Percentiles rank a stretch among this genome's conserved stretches.
phyloP scores from a whole-genome alignment of 2,113 vertebrate genomes.

The Prochilodus magdalenae region DNA sequence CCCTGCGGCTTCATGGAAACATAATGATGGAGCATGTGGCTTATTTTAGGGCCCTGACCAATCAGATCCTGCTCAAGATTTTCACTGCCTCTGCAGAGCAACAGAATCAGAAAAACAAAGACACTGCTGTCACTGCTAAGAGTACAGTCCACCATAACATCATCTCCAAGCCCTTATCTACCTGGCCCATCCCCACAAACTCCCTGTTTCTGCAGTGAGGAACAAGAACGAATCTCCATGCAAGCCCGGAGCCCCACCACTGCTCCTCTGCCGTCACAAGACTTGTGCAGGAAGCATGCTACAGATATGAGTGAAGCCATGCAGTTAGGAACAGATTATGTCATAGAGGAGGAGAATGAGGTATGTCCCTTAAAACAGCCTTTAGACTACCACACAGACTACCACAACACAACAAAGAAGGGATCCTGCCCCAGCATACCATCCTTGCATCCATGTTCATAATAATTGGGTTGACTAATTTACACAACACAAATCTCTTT shows the following conservation, averaged over 20 bases:
- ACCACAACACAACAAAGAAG: too few relatives aligned
- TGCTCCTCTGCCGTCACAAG: not conserved
- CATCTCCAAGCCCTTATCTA: not conserved
- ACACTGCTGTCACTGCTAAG: not conserved
- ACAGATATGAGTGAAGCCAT: not conserved
- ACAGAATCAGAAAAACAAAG: not conserved
- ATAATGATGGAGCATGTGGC: not conserved
- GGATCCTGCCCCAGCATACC: too few relatives aligned
- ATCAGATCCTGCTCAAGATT: constrained; percentile 10
- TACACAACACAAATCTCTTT: too few relatives aligned
- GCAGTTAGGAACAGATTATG: not conserved
- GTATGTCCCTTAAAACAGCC: not conserved
- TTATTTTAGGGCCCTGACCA: constrained; percentile 41
- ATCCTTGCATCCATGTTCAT: too few relatives aligned
- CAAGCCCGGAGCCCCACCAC: not conserved
- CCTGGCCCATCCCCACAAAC: constrained; percentile 3
- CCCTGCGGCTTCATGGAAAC: not conserved
- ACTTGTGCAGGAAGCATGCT: not conserved
- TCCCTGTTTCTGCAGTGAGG: not conserved
- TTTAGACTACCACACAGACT: too few relatives aligned
- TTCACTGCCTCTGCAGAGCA: constrained; percentile 11
- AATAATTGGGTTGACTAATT: too few relatives aligned
- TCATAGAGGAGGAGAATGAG: not conserved
- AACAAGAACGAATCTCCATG: not conserved
- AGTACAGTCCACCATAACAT: not conserved